These are phyloP conservation scores for Malurus elegans DNA, from an alignment of 2,113 vertebrate genomes.

Conservation along the genomic window DNA sequence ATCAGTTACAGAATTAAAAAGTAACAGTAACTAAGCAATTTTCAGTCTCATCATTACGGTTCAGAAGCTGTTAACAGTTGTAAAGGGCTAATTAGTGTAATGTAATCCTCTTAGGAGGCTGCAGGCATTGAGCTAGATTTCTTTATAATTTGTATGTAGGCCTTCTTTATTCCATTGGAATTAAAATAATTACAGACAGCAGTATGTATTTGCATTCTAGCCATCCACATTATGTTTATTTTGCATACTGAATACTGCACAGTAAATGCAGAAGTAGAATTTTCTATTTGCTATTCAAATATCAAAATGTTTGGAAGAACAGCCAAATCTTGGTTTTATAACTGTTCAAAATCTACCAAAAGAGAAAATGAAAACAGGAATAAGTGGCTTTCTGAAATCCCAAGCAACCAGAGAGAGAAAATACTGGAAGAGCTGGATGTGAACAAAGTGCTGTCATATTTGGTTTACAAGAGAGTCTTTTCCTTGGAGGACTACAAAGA, in stretches of 20 bases:
- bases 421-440: constrained; percentile 82
- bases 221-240: constrained; percentile 69
- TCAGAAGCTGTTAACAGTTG: constrained; percentile 69
- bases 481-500: constrained; percentile 87
- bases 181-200: constrained; percentile 70
- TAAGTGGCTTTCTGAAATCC: constrained; percentile 75
- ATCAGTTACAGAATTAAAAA: constrained; percentile 39
- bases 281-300: constrained; percentile 36
- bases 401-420: constrained; percentile 76
- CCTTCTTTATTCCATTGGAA: constrained; percentile 74
- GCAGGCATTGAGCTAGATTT: constrained; percentile 76
- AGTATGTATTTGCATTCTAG: constrained; percentile 47
- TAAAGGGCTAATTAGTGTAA: constrained; percentile 78
- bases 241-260: constrained; percentile 48
- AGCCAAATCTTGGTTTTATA: constrained; percentile 80
- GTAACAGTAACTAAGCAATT: constrained; percentile 25
- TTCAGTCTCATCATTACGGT: constrained; percentile 23
- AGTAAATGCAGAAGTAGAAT: constrained; percentile 50
- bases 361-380: constrained; percentile 75
- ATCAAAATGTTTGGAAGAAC: constrained; percentile 80
- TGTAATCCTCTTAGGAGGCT: constrained; percentile 87
- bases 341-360: constrained; percentile 70
- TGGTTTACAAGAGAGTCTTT: constrained; percentile 85
- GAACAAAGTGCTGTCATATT: constrained; percentile 79
- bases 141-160: constrained; percentile 79